A percentile compares a stretch with the other conserved stretches of the same genome.
Conservation (phyloP, 2,797 vertebrate species). For the Vipera latastei region DNA sequence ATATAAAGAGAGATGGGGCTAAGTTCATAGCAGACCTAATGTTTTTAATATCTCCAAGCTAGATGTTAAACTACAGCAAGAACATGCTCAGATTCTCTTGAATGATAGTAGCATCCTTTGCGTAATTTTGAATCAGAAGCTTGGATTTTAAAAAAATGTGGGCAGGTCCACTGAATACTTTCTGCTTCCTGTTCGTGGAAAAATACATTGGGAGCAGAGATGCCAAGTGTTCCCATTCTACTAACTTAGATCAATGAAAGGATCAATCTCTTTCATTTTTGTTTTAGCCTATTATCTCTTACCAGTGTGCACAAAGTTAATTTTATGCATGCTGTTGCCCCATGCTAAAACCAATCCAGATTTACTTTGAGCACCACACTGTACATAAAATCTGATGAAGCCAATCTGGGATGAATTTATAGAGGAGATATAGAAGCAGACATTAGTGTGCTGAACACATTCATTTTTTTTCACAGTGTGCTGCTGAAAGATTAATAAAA, state of each 20-base stretch:
- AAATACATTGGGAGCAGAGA: background rate
- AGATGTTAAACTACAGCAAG: background rate
- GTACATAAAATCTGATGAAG: slow-evolving; percentile 8
- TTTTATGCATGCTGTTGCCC: background rate
- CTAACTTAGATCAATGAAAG: background rate
- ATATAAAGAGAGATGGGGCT: background rate
- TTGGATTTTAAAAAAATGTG: background rate
- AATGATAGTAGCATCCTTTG: background rate
- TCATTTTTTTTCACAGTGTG: slow-evolving; percentile 22
- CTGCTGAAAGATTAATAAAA: slow-evolving; percentile 60
- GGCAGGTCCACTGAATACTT: background rate
- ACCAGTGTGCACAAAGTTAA: background rate
- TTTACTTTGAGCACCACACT: background rate
- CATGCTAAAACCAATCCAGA: background rate
- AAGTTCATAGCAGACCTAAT: background rate
- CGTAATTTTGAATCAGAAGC: background rate
- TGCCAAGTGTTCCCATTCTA: background rate
- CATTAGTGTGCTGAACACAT: slow-evolving; percentile 28
- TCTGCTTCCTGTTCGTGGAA: background rate
- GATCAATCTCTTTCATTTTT: background rate
- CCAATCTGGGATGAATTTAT: background rate
- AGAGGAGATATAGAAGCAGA: slow-evolving; percentile 37
- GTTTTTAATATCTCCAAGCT: background rate
- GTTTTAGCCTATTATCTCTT: background rate
- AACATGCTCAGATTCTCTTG: background rate